Base-by-base conservation (phyloP, 37 sponge, comb jelly and placozoan genomes). In the Cliona cf. orientalis region DNA sequence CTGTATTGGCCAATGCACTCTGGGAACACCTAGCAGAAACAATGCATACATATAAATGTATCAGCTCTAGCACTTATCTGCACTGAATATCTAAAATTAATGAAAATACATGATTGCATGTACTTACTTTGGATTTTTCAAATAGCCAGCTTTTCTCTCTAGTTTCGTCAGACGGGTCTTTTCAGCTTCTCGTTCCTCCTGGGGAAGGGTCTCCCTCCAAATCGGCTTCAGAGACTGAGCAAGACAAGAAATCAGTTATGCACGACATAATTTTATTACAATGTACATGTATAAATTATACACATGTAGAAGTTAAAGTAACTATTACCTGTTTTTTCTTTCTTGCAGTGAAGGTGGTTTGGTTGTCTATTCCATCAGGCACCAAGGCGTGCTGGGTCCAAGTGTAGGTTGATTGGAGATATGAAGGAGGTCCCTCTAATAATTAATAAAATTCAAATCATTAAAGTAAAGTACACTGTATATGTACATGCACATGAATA, bases 151-250 rank as follows among this genome's bases (percentile, higher is more conserved):
- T 35, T 46, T 70, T 26, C 67, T 19, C 3, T 69, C 44, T 26
- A 89, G 84, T 31, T 78, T 58, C 14, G 79, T 22, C 37, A 89
- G 66, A 32, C 80, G 60, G 25, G 22, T 23, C 69, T 80, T 84
- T 7, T 61, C 90, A n/a, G 72, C 84, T 58, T 66, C 57, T 74
- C 84, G 72, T 46, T 78, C 84, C 5, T 39, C 68, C n/a, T 66
- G 49, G 1, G 87, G 53, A 42, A 79, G 46, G 38, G 35, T 56
- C 12, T 79, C 57, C 56, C 73, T 72, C 87, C 87, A 86, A 23
- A 73, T 19, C 5, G 75, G 84, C 14, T 49, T 49, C 53, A 19
- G 53, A 49, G 53, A 9, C 9, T 49, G 53, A 19, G 53, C 53
- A 19, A 49, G 53, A 49, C 14, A 9, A 49, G 53, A 49, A 49